A percentile compares a stretch with the other conserved stretches of the same genome.
Conservation (phyloP, 2,113 vertebrate genomes). For the Hippocampus zosterae region DNA sequence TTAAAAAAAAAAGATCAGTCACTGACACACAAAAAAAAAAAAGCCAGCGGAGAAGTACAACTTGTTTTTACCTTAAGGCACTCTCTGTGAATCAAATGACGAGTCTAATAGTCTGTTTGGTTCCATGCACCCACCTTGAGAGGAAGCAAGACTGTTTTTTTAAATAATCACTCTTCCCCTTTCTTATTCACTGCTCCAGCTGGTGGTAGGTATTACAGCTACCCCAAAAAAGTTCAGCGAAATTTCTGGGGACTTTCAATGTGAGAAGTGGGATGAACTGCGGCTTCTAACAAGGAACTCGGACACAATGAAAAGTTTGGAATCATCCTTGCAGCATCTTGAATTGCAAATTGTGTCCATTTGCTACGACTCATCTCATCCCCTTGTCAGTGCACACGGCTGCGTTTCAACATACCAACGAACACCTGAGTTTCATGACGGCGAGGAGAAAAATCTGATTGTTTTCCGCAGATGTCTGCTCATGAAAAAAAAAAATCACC, state of each 20-base stretch:
- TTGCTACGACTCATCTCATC: not conserved
- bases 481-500: no score
- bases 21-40: not conserved
- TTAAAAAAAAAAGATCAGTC: not conserved
- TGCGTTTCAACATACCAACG: not conserved
- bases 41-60: not conserved
- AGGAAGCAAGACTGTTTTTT: constrained; percentile 45
- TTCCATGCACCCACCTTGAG: not conserved
- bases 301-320: not conserved
- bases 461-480: no score
- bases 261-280: not conserved
- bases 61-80: not conserved
- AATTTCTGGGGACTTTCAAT: not conserved
- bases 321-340: not conserved
- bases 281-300: not conserved
- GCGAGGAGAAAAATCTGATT: not conserved
- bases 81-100: not conserved
- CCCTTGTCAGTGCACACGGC: not conserved
- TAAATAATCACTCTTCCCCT: constrained; percentile 7
- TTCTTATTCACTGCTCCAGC: constrained; percentile 15
- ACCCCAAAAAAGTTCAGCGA: not conserved
- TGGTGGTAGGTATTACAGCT: not conserved
- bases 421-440: not conserved
- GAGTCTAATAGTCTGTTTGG: not conserved
- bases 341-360: not conserved